These are phyloP conservation scores for Urocynchramus pylzowi DNA, from an alignment of 2,113 vertebrate species.

Conservation along the genomic window DNA sequence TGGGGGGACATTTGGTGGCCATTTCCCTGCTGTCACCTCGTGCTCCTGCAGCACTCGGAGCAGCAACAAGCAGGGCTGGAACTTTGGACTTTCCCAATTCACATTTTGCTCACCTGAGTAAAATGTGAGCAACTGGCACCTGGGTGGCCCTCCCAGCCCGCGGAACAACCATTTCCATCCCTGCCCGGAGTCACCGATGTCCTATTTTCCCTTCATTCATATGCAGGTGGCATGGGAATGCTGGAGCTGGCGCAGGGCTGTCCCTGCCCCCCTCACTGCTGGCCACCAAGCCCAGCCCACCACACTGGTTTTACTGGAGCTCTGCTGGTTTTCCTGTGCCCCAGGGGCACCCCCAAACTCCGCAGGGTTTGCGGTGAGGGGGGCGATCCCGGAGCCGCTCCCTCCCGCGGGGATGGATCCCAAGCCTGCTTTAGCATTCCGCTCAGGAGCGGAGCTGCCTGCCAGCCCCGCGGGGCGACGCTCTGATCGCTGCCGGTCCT, in stretches of 20 bases:
- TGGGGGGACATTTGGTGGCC: background rate
- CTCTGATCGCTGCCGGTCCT: background rate
- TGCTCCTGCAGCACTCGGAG: background rate
- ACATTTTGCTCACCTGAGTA: background rate
- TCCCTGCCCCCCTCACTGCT: fast-evolving
- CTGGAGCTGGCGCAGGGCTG: background rate
- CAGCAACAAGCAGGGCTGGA: background rate
- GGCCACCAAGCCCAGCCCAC: fast-evolving
- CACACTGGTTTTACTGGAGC: background rate
- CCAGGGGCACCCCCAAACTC: no score
- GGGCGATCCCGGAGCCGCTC: background rate
- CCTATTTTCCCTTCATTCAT: conserved; percentile 16
- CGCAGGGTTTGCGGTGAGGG: background rate
- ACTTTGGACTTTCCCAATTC: background rate
- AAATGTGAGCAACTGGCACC: background rate
- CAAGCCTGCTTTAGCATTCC: background rate
- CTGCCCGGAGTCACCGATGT: background rate
- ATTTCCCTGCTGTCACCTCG: background rate
- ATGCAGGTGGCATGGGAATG: background rate
- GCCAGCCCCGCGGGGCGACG: background rate
- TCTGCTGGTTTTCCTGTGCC: background rate
- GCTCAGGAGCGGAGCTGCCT: background rate
- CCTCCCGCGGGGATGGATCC: background rate
- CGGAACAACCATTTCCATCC: background rate
- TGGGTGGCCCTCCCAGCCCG: background rate